Base-by-base conservation (phyloP, 2,113 vertebrate species). In the Macrotus californicus region DNA sequence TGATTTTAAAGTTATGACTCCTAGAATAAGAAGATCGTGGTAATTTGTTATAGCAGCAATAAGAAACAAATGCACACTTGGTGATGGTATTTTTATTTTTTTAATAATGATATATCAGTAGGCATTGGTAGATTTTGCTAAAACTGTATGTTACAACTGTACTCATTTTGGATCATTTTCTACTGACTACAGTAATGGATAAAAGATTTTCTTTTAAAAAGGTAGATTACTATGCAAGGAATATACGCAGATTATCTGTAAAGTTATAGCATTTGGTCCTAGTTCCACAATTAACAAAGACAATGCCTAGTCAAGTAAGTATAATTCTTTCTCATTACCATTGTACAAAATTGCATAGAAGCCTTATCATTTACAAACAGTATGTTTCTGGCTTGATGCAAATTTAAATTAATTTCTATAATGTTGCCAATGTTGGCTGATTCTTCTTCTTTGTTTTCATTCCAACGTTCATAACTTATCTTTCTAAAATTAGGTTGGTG, bases 401-500 rank as follows among this genome's bases (percentile, higher is more conserved):
- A 96, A 94, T 73, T 91, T 92, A 89, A 94, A 87, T 72, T 92
- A 93, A 77, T 96, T 94, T 97, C 79, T 85, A 36, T 19, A 94
- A 83, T 54, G n/a, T 73, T 94, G 24, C 82, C 77, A 82, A 36
- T 46, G 6, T 72, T 87, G 87, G 73, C 61, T 94, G 50, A 81
- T 76, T 96, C 31, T 85, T 96, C 72, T 84, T 52, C 56, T 97
- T 94, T 94, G 84, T 92, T 97, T 96, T 92, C 13, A n/a, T 64
- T 92, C 70, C 67, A 79, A 41, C 54, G 76, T 73, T 94, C 50
- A 90, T 92, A 92, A 97, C 50, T 95, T 94, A 92, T 76, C 64
- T 95, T 96, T 93, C 84, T 84, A 89, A 97, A 94, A 96, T 89
- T 73, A 82, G 50, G 34, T 41, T 81, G n/a, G 48, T 84, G 43